These are phyloP conservation scores for Chaetorhynchus papuensis DNA, from an alignment of 2,113 vertebrate species.

Conservation along the genomic window DNA sequence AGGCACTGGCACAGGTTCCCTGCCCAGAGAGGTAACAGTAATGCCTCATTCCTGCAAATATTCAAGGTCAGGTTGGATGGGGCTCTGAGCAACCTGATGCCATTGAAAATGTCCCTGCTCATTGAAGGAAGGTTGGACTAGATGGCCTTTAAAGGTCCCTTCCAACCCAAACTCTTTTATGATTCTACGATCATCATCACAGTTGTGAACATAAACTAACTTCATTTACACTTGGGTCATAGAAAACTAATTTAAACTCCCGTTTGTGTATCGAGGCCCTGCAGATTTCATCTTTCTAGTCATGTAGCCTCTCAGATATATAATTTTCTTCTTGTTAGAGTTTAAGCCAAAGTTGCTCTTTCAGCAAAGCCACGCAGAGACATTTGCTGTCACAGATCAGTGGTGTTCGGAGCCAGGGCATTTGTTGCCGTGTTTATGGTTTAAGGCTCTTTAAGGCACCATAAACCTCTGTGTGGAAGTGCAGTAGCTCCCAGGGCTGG, in stretches of 20 bases:
- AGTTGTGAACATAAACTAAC: neutral
- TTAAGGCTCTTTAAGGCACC: neutral
- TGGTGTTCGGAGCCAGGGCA: rapidly evolving
- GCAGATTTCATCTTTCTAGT: neutral
- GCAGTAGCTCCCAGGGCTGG: neutral
- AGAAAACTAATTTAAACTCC: neutral
- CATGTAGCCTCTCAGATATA: neutral
- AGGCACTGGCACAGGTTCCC: neutral
- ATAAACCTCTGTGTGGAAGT: neutral
- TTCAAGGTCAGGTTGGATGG: neutral
- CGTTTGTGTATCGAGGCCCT: rapidly evolving
- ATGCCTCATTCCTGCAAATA: neutral
- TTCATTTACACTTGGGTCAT: neutral
- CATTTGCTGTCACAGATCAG: neutral
- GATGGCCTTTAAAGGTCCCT: neutral
- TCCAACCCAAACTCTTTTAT: neutral
- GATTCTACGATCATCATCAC: neutral
- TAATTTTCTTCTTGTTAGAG: neutral
- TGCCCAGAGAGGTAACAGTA: neutral
- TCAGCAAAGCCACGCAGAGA: neutral
- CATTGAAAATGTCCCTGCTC: neutral
- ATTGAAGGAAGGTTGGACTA: neutral
- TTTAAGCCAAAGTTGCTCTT: neutral
- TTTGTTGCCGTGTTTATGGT: neutral
- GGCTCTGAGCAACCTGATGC: neutral